These are phyloP conservation scores for Uloborus diversus DNA, from an alignment of 1,140 invertebrate species.

Conservation along the genomic window DNA sequence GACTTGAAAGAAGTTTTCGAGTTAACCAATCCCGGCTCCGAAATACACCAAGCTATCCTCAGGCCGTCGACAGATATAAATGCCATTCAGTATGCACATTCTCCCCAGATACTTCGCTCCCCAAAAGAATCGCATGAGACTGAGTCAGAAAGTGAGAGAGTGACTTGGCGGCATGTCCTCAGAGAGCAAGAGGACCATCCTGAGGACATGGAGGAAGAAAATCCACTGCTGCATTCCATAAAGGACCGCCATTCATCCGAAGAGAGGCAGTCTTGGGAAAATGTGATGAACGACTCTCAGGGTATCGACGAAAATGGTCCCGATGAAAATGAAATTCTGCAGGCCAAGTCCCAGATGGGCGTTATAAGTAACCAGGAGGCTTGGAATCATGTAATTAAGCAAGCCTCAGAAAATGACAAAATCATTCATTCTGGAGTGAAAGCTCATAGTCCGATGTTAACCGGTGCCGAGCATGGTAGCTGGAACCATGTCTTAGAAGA, in stretches of 20 bases:
- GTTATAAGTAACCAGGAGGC: constrained; percentile 31
- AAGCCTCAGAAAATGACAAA: constrained; percentile 23
- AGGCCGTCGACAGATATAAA: background rate
- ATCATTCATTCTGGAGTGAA: constrained; percentile 1
- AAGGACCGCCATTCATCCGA: constrained; percentile 14
- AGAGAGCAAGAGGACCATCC: background rate
- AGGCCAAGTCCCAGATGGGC: constrained; percentile 15
- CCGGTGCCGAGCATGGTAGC: constrained; percentile 18
- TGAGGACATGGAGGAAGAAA: background rate
- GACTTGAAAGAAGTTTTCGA: constrained; percentile 53
- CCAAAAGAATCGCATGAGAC: constrained; percentile 25
- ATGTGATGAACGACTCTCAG: constrained; percentile 24
- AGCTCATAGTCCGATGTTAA: constrained; percentile 5
- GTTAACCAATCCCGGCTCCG: constrained; percentile 33
- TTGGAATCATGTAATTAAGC: constrained; percentile 46
- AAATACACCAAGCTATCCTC: constrained; percentile 42
- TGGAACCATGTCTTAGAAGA: constrained; percentile 46
- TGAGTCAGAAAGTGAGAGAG: constrained; percentile 11
- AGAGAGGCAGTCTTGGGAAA: constrained; percentile 22
- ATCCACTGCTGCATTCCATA: constrained; percentile 7
- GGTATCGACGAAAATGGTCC: constrained; percentile 3
- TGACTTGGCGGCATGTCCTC: constrained; percentile 38
- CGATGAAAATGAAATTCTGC: constrained; percentile 4
- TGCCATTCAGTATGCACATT: constrained; percentile 20
- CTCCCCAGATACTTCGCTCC: constrained; percentile 27